phyloP scores from a whole-genome alignment of 2,113 vertebrate species.

The Sterrhoptilus dennistouni region DNA sequence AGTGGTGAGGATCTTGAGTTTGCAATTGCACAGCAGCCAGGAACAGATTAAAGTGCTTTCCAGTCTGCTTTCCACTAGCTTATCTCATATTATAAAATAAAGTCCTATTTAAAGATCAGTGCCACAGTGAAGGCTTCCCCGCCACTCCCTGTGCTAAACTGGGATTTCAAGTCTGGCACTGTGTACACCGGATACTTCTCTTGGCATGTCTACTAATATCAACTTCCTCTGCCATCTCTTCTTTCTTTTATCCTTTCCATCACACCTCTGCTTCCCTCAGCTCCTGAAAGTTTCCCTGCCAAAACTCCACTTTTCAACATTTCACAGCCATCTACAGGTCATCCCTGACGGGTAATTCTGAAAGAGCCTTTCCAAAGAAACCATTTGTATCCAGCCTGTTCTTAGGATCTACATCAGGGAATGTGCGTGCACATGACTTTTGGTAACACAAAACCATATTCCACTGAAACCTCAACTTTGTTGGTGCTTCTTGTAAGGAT shows the following conservation, averaged over 20 bases:
- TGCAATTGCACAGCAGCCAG: neutral
- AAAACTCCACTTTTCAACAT: neutral
- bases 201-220: slow-evolving; percentile 22
- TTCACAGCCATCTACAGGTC: neutral
- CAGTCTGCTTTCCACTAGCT: neutral
- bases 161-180: slow-evolving; percentile 50
- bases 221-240: slow-evolving; percentile 45
- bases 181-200: slow-evolving; percentile 48
- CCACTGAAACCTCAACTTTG: slow-evolving; percentile 2
- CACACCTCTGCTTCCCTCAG: neutral
- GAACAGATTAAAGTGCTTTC: neutral
- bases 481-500: neutral
- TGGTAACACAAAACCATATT: slow-evolving; percentile 23
- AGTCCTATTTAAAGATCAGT: slow-evolving; percentile 65
- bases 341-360: accelerated
- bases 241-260: neutral
- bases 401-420: neutral
- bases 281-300: neutral
- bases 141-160: slow-evolving; percentile 47
- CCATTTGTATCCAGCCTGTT: neutral
- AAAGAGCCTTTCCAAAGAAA: neutral
- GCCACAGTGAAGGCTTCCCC: slow-evolving; percentile 51
- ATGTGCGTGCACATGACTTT: neutral
- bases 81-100: slow-evolving; percentile 47
- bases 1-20: slow-evolving; percentile 11